Base-by-base conservation (phyloP, 2,888 invertebrate genomes). In the Unio pictorum region DNA sequence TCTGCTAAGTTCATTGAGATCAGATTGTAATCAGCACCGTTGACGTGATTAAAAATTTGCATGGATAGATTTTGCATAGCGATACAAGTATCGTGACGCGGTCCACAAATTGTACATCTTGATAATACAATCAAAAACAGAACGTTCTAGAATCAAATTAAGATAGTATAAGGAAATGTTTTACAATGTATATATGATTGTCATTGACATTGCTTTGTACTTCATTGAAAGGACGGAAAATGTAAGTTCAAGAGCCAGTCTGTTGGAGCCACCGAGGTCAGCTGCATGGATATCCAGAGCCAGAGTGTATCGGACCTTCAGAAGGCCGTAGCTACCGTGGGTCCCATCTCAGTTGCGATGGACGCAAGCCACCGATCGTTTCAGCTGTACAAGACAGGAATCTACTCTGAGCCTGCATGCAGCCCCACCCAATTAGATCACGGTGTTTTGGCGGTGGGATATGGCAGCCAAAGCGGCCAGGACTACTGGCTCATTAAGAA, bases 321-420 rank as follows among this genome's bases (percentile, higher is more conserved):
- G 91, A 90, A 92, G 74, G 96, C 96, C 17, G 93, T 96, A 66
- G 96, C 96, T 70, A 94, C 94, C 0, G 89, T 94, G 76, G 96
- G 96, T 0, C 96, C 96, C 17, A 92, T 96, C 57, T 93, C 95
- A 8, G 94, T 96, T 68, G 96, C 95, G 83, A 96, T 96, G 87
- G 96, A 97, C 92, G 96, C 96, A 73, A 93, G 94, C 61, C 81
- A 81, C 66, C 55, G 57, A 54, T 93, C 93, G 75, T 96, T 96
- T 93, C 79, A 78, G 61, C 70, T 78, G 3, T 71, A 45, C 67
- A 73, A 71, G 59, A 66, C 28, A 55, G 81, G 81, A 28, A 61
- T 79, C 20, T 81, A 80, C 72, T 65, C 60, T 56, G 80, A 80
- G 67, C 23, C 64, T 15, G 63, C 68, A 15, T 81, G 81, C 66